A percentile compares a stretch with the other conserved stretches of the same genome.
phyloP scores from a whole-genome alignment of 2,113 vertebrate species.

The Tupaia tana region DNA sequence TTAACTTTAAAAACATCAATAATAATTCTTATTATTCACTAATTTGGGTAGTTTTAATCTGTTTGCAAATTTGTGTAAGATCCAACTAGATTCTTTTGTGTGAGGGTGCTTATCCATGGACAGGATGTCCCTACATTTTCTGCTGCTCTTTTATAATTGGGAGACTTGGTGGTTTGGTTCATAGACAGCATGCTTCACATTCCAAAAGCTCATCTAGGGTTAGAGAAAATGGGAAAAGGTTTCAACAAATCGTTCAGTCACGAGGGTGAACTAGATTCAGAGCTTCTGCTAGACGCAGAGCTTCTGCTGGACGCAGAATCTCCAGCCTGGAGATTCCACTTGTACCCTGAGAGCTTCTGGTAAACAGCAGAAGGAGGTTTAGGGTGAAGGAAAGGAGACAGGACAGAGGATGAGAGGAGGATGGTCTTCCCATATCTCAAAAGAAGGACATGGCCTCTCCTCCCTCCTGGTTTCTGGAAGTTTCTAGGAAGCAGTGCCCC shows the following conservation, averaged over 20 bases:
- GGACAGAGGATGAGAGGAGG: accelerated
- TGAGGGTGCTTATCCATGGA: neutral
- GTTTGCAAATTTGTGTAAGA: neutral
- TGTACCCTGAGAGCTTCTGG: neutral
- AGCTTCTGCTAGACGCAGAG: neutral
- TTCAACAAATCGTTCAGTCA: neutral
- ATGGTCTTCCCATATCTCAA: accelerated
- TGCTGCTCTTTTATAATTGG: neutral
- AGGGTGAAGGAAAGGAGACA: accelerated
- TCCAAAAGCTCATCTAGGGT: neutral
- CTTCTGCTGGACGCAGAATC: neutral
- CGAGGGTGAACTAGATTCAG: accelerated
- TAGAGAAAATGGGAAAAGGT: neutral
- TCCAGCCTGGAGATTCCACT: neutral
- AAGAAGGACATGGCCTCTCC: neutral
- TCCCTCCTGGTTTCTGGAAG: neutral
- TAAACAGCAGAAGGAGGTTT: neutral
- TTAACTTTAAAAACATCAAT: neutral
- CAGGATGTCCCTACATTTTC: neutral
- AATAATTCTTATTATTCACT: neutral
- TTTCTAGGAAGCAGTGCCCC: neutral
- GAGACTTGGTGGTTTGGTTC: neutral
- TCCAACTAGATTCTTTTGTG: neutral
- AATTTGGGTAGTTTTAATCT: neutral
- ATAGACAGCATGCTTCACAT: neutral